A percentile compares a stretch with the other conserved stretches of the same genome.
These are phyloP conservation scores for Desoria tigrina DNA, from an alignment of 2,888 invertebrate species.

Conservation along the genomic window DNA sequence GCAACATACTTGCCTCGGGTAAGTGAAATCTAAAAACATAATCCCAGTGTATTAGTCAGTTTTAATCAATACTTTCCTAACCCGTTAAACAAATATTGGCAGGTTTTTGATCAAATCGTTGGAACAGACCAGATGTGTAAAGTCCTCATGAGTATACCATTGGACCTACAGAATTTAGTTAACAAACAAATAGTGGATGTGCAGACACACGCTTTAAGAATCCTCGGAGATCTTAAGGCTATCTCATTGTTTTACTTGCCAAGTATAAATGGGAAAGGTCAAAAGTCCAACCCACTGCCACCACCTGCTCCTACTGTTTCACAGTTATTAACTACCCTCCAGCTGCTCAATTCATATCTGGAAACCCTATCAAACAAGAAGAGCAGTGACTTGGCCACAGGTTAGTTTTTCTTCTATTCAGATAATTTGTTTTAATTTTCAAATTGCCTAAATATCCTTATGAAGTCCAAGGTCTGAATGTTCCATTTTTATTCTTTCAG, in stretches of 20 bases:
- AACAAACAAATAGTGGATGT: slow-evolving; percentile 43
- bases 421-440: slow-evolving; percentile 4
- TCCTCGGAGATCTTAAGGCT: slow-evolving; percentile 62
- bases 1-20: slow-evolving; percentile 88
- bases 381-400: slow-evolving; percentile 18
- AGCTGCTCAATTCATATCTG: slow-evolving; percentile 42
- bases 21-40: slow-evolving; percentile 45
- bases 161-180: slow-evolving; percentile 42
- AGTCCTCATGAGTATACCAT: slow-evolving; percentile 33
- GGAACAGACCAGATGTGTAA: slow-evolving; percentile 44
- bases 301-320: slow-evolving; percentile 44
- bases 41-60: neutral
- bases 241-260: slow-evolving; percentile 62
- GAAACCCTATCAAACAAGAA: slow-evolving; percentile 38
- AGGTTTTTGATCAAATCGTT: slow-evolving; percentile 49
- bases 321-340: slow-evolving; percentile 39
- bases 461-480: neutral
- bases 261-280: slow-evolving; percentile 48
- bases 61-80: neutral
- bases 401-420: neutral
- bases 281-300: slow-evolving; percentile 44
- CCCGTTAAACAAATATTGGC: neutral
- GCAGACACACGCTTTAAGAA: slow-evolving; percentile 40
- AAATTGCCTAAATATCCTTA: slow-evolving; percentile 2
- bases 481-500: slow-evolving; percentile 6